Percentiles rank a stretch among this genome's conserved stretches.
Conservation (phyloP, 2,113 vertebrate genomes). For the Triplophysa rosa region DNA sequence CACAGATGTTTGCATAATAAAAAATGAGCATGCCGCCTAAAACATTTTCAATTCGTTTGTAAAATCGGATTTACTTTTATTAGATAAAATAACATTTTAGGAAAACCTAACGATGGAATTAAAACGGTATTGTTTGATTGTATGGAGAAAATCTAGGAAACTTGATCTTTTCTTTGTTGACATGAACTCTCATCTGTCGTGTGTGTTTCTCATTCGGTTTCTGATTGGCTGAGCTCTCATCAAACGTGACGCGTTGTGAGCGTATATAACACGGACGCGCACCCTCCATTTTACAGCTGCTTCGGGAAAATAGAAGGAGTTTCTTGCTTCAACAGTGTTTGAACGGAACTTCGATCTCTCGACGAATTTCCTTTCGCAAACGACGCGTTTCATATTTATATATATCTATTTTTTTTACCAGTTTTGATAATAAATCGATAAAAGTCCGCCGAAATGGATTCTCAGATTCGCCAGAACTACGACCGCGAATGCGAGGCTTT, state of each 20-base stretch:
- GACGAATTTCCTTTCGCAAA: not conserved
- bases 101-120: no score
- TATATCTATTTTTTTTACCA: not conserved
- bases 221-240: constrained; percentile 32
- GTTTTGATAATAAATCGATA: constrained; percentile 54
- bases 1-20: not conserved
- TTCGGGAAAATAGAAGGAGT: constrained; percentile 14
- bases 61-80: no score
- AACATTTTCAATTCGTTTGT: not conserved
- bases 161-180: not conserved
- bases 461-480: constrained; percentile 84
- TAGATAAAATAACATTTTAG: no score
- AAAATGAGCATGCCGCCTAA: not conserved
- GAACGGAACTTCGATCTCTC: constrained; percentile 74
- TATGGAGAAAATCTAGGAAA: not conserved
- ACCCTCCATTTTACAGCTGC: not conserved
- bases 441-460: constrained; percentile 64
- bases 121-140: no score
- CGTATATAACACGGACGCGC: constrained; percentile 54
- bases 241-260: not conserved
- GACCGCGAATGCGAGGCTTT: constrained; percentile 78
- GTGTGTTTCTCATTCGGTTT: not conserved
- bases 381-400: not conserved
- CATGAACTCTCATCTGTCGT: not conserved
- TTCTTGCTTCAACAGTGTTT: constrained; percentile 89